A percentile compares a stretch with the other conserved stretches of the same genome.
Evolutionary conservation across 2,113 vertebrate genomes (phyloP).

Genomic region (Cynopterus brachyotis): DNA sequence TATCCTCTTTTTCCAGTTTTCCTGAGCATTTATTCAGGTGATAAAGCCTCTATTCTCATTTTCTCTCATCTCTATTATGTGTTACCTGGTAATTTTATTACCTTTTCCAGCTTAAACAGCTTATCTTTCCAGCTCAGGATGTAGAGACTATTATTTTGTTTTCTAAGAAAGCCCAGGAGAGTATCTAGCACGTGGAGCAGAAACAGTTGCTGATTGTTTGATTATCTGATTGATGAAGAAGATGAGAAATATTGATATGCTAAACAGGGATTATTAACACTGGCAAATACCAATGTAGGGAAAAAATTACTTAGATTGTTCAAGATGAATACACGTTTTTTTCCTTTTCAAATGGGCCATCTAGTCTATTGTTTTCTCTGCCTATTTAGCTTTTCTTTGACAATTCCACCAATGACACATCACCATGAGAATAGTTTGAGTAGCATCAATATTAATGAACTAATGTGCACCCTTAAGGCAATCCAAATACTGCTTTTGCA

Average conservation of each 20-base stretch:
- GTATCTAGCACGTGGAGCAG: not conserved
- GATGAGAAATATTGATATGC: not conserved
- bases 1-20: conserved; percentile 9
- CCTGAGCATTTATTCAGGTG: not conserved
- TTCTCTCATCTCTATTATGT: not conserved
- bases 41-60: not conserved
- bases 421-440: not conserved
- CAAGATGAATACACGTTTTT: not conserved
- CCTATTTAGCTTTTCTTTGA: not conserved
- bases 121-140: not conserved
- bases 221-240: not conserved
- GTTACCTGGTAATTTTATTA: not conserved
- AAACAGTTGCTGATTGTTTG: not conserved
- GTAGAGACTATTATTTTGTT: not conserved
- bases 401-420: not conserved
- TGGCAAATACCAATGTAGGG: not conserved
- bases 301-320: not conserved
- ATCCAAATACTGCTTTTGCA: not conserved
- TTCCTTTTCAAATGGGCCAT: not conserved
- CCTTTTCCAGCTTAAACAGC: not conserved
- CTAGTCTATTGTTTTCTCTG: not conserved
- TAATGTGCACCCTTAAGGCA: not conserved
- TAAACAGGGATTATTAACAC: not conserved
- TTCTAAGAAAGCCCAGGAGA: not conserved
- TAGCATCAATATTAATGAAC: not conserved